A percentile compares a stretch with the other conserved stretches of the same genome.
These are phyloP conservation scores for Leistus spinibarbis DNA, from an alignment of 2,888 invertebrate genomes.

Conservation along the genomic window DNA sequence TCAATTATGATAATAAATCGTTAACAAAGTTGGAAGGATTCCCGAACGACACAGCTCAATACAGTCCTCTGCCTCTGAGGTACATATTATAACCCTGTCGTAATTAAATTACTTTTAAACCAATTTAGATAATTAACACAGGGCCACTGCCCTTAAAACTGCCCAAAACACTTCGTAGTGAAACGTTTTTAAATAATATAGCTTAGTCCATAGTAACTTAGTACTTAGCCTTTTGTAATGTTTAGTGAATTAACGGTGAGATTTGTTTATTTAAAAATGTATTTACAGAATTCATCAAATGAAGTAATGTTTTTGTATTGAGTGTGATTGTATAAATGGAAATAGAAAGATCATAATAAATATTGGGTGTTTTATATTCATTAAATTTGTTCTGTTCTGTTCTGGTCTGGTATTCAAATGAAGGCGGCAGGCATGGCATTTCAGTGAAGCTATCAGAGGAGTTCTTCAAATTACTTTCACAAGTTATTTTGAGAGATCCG, in stretches of 20 bases:
- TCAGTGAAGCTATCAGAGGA: slow-evolving; percentile 1
- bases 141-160: background rate
- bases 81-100: background rate
- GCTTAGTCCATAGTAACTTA: too few species aligned
- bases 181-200: background rate
- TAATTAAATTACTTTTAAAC: slow-evolving; percentile 5
- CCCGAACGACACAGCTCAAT: background rate
- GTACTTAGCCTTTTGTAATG: too few species aligned
- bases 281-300: too few species aligned
- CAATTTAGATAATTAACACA: slow-evolving; percentile 4
- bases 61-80: background rate
- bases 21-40: background rate
- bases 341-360: slow-evolving; percentile 7
- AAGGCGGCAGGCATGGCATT: slow-evolving; percentile 11
- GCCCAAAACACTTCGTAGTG: background rate
- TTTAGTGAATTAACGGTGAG: too few species aligned
- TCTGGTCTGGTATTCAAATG: slow-evolving; percentile 35
- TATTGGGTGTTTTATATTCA: slow-evolving; percentile 35
- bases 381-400: slow-evolving; percentile 37
- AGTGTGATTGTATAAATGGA: too few species aligned
- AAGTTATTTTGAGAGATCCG: background rate
- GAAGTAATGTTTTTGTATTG: background rate
- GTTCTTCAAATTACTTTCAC: slow-evolving; percentile 24
- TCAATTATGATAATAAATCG: slow-evolving; percentile 5
- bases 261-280: too few species aligned